These are phyloP conservation scores for Scolopax bukidnonensis DNA, from an alignment of 2,797 vertebrate species.

Conservation along the genomic window DNA sequence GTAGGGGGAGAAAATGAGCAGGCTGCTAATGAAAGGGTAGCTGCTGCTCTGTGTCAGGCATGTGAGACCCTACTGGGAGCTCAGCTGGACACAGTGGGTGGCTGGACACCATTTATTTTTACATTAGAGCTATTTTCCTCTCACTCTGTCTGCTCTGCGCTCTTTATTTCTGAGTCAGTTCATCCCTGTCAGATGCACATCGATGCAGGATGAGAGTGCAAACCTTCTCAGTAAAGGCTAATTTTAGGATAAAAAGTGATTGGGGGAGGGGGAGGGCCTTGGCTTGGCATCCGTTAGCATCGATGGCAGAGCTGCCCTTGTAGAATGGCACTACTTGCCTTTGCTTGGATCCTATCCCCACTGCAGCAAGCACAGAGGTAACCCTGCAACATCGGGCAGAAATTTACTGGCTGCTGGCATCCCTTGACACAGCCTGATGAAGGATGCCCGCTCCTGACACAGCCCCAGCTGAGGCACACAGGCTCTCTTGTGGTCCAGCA, in stretches of 20 bases:
- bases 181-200: constrained; percentile 42
- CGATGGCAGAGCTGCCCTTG: neutral
- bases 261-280: no score
- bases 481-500: neutral
- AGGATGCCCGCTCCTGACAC: neutral
- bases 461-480: neutral
- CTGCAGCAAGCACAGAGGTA: neutral
- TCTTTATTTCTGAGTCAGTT: constrained; percentile 27
- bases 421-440: neutral
- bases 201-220: neutral
- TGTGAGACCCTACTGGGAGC: constrained; percentile 42
- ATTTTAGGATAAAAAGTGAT: neutral
- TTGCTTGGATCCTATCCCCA: neutral
- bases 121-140: constrained; percentile 46
- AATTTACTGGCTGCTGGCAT: neutral
- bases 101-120: constrained; percentile 58
- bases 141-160: constrained; percentile 18
- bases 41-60: constrained; percentile 43
- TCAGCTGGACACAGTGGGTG: constrained; percentile 46
- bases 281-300: neutral
- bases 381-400: neutral
- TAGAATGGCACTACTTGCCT: neutral
- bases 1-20: constrained; percentile 16
- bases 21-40: constrained; percentile 64
- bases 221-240: neutral